Evolutionary conservation across 2,797 vertebrate genomes (phyloP).

Genomic region (Caiman crocodilus): DNA sequence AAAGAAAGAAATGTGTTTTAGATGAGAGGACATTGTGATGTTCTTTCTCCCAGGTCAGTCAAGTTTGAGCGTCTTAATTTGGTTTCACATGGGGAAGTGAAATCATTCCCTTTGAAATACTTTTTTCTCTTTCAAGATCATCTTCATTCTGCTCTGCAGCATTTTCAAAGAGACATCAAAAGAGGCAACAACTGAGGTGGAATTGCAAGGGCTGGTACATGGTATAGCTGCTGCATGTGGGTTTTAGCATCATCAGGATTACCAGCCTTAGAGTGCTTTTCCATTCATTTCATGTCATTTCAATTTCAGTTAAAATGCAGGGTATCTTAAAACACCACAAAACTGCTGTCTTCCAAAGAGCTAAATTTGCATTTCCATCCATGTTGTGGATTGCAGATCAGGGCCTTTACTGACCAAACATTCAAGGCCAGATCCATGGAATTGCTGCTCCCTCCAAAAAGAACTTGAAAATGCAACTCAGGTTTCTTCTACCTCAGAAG

Average conservation of each 20-base stretch:
- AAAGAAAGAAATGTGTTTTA: background rate
- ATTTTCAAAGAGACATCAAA: constrained; percentile 19
- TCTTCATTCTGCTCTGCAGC: background rate
- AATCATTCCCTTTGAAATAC: background rate
- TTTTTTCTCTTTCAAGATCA: constrained; percentile 34
- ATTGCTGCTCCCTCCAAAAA: background rate
- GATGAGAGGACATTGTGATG: background rate
- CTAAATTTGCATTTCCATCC: background rate
- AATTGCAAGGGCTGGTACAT: background rate
- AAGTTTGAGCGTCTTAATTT: constrained; percentile 9
- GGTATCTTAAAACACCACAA: background rate
- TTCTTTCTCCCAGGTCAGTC: background rate
- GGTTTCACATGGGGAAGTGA: background rate
- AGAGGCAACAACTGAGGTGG: background rate
- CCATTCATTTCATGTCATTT: background rate
- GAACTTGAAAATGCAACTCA: background rate
- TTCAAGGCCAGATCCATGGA: background rate
- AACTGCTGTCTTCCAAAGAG: rapidly evolving
- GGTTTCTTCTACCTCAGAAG: background rate
- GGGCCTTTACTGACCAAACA: background rate
- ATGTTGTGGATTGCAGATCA: background rate
- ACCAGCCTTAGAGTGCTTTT: background rate
- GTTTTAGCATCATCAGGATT: constrained; percentile 19
- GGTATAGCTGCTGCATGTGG: background rate
- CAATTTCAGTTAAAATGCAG: background rate